Base-by-base conservation (phyloP, 2,113 vertebrate genomes). In the Saiga tatarica region DNA sequence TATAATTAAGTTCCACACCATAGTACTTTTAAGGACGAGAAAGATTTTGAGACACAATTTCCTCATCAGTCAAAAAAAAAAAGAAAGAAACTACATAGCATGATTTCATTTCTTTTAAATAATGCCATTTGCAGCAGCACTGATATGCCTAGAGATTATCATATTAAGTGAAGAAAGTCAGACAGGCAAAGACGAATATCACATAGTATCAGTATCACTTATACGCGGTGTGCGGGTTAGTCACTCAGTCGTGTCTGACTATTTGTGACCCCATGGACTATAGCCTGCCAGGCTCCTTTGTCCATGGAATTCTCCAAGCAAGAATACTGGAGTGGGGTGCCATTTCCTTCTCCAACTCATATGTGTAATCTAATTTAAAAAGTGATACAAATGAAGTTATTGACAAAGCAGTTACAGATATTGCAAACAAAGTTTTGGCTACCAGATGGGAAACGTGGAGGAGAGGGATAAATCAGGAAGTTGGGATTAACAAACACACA, bases 51-150 rank as follows among this genome's bases (percentile, higher is more conserved):
- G 13, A 89, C 7, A 76, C 52, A 81, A 15, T 92, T 85, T 93
- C 86, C 9, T 64, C 28, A 47, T 23, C 2, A n/a, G 33, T 82
- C 42, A 21, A 36, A 67, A 52, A 76, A 25, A 76, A 11, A 55
- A 6, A 17, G 33, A 21, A 15, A 2, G 14, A 79, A 47, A 2
- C 2, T 1, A 0, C 2, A 5, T 47, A 79, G 26, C 42, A 5
- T 79, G 42, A 45, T 47, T 78, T 45, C 42, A 45, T 78, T 78
- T 78, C 67, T 47, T 78, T 78, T 30, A 16, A 78, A 45, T 45
- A 78, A 79, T 47, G 14, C 15, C 76, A 47, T 47, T 79, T 79
- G 42, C 26, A 79, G 14, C 76, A 79, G 15, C 26, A 79, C 30
- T 28, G 7, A 17, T 47, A 16, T 26, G 28, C 14, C 42, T 47